Conservation (phyloP, 2,113 vertebrate species). For the Myiozetetes cayanensis region DNA sequence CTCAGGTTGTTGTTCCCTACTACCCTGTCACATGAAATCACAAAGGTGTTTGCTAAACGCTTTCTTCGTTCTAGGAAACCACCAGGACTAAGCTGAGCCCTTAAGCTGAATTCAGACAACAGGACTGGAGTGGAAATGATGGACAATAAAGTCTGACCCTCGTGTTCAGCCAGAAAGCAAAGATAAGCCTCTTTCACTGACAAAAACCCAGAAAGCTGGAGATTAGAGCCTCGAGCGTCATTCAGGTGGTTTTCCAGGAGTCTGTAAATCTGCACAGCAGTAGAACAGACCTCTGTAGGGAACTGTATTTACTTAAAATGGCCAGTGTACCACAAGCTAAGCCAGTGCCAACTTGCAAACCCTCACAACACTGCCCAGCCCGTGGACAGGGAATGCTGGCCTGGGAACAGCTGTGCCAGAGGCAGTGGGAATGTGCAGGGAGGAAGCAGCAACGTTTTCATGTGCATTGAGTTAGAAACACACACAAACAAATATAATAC, state of each 20-base stretch:
- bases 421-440: background rate
- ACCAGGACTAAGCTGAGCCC: background rate
- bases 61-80: slow-evolving; percentile 8
- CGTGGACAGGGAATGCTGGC: background rate
- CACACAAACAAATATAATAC: background rate
- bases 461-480: background rate
- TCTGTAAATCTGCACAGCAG: background rate
- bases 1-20: background rate
- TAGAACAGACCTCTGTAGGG: background rate
- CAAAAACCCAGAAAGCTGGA: background rate
- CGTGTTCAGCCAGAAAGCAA: background rate
- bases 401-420: background rate
- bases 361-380: background rate
- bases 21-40: slow-evolving; percentile 1
- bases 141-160: background rate
- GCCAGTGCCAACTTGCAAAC: background rate
- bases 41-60: background rate
- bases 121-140: background rate
- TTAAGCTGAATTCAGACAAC: background rate
- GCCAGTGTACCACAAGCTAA: background rate
- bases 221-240: background rate
- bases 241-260: background rate
- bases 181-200: background rate
- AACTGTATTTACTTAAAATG: background rate
- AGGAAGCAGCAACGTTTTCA: background rate